Evolutionary conservation across 2,888 invertebrate species (phyloP).

Genomic region (Drosophila siamana): DNA sequence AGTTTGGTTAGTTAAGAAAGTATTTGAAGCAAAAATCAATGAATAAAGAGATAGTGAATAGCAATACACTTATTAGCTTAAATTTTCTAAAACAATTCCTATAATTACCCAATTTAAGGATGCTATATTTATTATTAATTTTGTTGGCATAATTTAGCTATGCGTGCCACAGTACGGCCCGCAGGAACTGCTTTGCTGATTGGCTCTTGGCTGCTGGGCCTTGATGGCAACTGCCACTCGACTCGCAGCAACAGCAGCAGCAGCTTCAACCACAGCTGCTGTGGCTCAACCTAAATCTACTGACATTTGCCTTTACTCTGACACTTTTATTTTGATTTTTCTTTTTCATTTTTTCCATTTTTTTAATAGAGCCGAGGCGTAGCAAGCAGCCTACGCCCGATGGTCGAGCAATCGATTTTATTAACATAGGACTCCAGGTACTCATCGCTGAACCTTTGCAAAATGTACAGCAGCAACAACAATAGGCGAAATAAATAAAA

Average conservation of each 20-base stretch:
- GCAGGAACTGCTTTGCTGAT: slow-evolving; percentile 13
- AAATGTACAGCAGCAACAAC: background rate
- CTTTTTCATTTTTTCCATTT: slow-evolving; percentile 13
- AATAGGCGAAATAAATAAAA: background rate
- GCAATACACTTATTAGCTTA: no score
- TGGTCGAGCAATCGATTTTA: slow-evolving; percentile 51
- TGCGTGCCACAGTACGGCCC: slow-evolving; percentile 38
- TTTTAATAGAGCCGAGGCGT: slow-evolving; percentile 31
- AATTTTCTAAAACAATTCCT: no score
- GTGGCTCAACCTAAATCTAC: slow-evolving; percentile 21
- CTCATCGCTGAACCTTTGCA: background rate
- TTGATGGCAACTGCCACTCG: slow-evolving; percentile 62
- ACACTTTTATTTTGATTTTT: slow-evolving; percentile 12
- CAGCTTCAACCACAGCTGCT: slow-evolving; percentile 26
- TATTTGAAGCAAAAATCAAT: background rate
- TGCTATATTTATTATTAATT: no score
- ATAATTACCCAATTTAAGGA: no score
- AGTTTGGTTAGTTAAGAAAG: background rate
- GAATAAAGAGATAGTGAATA: no score
- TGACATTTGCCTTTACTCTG: slow-evolving; percentile 42
- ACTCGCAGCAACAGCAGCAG: slow-evolving; percentile 42
- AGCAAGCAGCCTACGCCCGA: slow-evolving; percentile 3
- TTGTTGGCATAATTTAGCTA: background rate
- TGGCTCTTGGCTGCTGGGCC: slow-evolving; percentile 28
- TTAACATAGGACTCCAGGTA: slow-evolving; percentile 25